Evolutionary conservation across 2,797 vertebrate genomes (phyloP).

Genomic region (Thaleichthys pacificus): DNA sequence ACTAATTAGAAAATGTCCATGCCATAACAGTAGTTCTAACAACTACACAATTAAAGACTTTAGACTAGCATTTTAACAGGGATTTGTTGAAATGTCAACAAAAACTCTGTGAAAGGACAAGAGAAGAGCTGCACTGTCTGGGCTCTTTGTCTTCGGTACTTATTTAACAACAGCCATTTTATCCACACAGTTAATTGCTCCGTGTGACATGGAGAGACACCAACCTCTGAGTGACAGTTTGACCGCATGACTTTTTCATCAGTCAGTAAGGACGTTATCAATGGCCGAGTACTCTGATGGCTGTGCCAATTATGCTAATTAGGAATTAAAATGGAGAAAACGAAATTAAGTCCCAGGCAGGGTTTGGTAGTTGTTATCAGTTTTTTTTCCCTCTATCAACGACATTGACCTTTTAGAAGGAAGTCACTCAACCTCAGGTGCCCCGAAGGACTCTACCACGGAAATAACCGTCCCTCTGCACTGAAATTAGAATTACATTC

Average conservation of each 20-base stretch:
- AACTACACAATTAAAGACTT: too few species aligned
- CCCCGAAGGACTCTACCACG: neutral
- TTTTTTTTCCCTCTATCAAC: neutral
- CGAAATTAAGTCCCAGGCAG: neutral
- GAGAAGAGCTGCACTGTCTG: neutral
- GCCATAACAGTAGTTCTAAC: too few species aligned
- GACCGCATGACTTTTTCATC: constrained; percentile 3
- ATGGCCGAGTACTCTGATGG: neutral
- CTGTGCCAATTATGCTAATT: constrained; percentile 7
- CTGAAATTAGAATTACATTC: neutral
- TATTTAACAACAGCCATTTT: neutral
- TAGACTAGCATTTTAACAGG: too few species aligned
- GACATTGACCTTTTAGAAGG: neutral
- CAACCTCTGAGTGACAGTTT: neutral
- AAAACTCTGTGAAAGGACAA: neutral
- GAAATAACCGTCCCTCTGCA: neutral
- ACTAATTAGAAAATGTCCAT: too few species aligned
- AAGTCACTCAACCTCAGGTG: neutral
- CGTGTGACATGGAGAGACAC: neutral
- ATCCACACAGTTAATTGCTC: neutral
- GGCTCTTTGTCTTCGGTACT: neutral
- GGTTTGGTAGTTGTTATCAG: neutral
- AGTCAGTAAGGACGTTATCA: neutral
- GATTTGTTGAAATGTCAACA: neutral
- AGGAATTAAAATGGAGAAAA: neutral